Conservation (phyloP, 1,140 invertebrate genomes). For the Cepaea nemoralis region DNA sequence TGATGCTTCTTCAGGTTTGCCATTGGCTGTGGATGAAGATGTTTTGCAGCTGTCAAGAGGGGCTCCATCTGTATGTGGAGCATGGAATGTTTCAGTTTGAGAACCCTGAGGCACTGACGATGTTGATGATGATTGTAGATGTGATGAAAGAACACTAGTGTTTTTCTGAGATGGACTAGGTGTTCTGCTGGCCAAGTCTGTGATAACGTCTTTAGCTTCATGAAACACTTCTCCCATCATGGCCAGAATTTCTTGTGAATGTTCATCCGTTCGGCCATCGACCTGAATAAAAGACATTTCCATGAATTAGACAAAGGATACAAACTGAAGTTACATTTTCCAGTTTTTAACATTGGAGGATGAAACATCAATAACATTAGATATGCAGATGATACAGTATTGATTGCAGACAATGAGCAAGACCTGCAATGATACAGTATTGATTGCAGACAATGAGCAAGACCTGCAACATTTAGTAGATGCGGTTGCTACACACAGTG, state of each 20-base stretch:
- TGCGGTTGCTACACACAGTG: too few relatives aligned
- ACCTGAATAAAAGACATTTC: slow-evolving; percentile 17
- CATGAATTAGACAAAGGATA: not conserved
- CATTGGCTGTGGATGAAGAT: slow-evolving; percentile 18
- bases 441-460: too few relatives aligned
- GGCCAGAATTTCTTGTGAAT: slow-evolving; percentile 34
- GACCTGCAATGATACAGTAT: too few relatives aligned
- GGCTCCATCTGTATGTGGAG: not conserved
- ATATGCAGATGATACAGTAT: too few relatives aligned
- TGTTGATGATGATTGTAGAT: not conserved
- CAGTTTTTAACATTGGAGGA: too few relatives aligned
- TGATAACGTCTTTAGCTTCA: slow-evolving; percentile 40
- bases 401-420: too few relatives aligned
- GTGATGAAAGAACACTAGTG: not conserved
- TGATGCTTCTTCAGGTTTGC: not conserved
- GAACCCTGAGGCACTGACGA: slow-evolving; percentile 22
- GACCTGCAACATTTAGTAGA: too few relatives aligned
- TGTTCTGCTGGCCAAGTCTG: slow-evolving; percentile 42
- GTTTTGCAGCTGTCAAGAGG: not conserved
- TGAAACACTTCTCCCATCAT: slow-evolving; percentile 43
- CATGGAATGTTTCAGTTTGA: slow-evolving; percentile 24
- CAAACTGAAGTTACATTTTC: too few relatives aligned
- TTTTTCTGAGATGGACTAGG: slow-evolving; percentile 2
- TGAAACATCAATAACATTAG: too few relatives aligned
- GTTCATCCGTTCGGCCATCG: slow-evolving; percentile 26